Percentiles rank a stretch among this genome's conserved stretches.
Evolutionary conservation across 1,140 invertebrate genomes (phyloP).

Genomic region (Nasonia giraulti): DNA sequence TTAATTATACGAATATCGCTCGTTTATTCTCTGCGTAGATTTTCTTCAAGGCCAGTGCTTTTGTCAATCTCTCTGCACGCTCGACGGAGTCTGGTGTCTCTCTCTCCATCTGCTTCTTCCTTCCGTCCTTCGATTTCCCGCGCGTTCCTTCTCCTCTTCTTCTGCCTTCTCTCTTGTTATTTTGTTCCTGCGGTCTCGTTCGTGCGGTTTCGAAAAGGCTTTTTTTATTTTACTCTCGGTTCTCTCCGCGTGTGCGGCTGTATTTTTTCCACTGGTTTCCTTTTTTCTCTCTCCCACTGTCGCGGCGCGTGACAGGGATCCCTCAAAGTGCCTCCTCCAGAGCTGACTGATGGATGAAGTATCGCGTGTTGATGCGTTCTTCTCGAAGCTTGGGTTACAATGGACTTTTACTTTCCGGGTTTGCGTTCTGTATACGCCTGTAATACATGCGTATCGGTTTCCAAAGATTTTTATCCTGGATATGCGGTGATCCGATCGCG

Average conservation of each 20-base stretch:
- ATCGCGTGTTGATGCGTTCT: slow-evolving; percentile 1
- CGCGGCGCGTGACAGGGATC: background rate
- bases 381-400: slow-evolving; percentile 11
- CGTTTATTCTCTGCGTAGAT: slow-evolving; percentile 11
- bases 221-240: background rate
- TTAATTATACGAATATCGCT: slow-evolving; percentile 1
- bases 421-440: too few species aligned
- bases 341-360: slow-evolving; percentile 9
- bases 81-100: background rate
- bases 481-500: too few species aligned
- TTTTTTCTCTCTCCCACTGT: background rate
- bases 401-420: background rate
- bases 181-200: slow-evolving; percentile 34
- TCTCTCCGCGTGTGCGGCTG: background rate
- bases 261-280: background rate
- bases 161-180: background rate
- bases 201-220: slow-evolving; percentile 30
- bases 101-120: background rate
- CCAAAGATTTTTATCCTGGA: too few species aligned
- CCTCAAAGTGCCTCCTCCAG: background rate
- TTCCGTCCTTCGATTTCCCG: slow-evolving; percentile 27
- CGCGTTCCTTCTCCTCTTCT: background rate
- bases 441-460: too few species aligned
- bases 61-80: slow-evolving; percentile 13
- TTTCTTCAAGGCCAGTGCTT: slow-evolving; percentile 11